A percentile compares a stretch with the other conserved stretches of the same genome.
These are phyloP conservation scores for Drosophila aff. DNA, from an alignment of 1,140 invertebrate species.

Conservation along the genomic window DNA sequence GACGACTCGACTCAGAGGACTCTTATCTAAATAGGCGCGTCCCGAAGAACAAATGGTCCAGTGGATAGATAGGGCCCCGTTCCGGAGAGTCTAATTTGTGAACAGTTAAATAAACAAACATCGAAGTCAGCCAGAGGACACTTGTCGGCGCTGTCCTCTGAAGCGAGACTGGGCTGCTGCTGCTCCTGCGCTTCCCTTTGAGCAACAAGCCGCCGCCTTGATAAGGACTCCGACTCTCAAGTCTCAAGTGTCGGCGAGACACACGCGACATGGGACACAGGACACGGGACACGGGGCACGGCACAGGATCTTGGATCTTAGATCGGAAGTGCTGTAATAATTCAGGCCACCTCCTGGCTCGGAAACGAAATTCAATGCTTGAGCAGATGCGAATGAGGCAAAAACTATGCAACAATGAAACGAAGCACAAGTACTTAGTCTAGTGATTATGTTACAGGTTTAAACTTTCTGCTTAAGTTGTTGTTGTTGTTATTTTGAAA, in stretches of 20 bases:
- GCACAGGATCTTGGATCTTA: not conserved
- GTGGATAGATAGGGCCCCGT: constrained; percentile 56
- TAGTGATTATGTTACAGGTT: not conserved
- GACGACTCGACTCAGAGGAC: constrained; percentile 1
- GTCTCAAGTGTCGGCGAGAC: constrained; percentile 52
- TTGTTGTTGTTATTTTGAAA: no score
- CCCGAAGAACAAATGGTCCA: constrained; percentile 80
- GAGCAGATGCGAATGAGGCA: constrained; percentile 4
- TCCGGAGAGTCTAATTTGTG: constrained; percentile 75
- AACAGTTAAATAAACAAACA: constrained; percentile 83
- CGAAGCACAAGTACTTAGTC: not conserved
- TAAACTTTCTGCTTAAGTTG: no score
- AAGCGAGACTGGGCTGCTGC: constrained; percentile 19
- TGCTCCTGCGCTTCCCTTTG: constrained; percentile 34
- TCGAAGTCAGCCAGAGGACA: constrained; percentile 39
- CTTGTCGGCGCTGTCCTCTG: constrained; percentile 59
- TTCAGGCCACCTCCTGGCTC: constrained; percentile 19
- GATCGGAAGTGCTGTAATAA: constrained; percentile 52
- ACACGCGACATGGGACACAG: constrained; percentile 63
- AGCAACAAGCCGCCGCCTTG: constrained; percentile 58
- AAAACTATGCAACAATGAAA: not conserved
- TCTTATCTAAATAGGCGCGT: constrained; percentile 82
- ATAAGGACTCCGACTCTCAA: constrained; percentile 44
- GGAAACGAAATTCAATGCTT: constrained; percentile 21
- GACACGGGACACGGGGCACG: constrained; percentile 22